Conservation (phyloP, 2,113 vertebrate species). For the Galemys pyrenaicus region DNA sequence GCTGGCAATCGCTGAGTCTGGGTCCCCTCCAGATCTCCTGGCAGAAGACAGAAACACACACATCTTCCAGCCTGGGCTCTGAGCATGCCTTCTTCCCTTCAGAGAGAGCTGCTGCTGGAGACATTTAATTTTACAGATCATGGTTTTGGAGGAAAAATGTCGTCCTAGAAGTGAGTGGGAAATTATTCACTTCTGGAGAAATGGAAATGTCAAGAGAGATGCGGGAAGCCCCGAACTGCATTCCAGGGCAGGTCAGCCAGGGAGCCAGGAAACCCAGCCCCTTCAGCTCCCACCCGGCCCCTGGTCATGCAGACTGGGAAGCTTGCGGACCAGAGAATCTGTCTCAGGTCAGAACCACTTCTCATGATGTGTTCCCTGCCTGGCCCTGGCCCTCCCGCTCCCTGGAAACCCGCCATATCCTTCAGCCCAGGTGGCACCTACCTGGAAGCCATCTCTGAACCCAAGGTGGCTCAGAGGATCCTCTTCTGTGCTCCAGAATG, state of each 20-base stretch:
- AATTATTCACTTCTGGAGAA: slow-evolving; percentile 63
- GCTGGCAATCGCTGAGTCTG: slow-evolving; percentile 55
- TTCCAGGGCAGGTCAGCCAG: background rate
- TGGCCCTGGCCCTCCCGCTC: background rate
- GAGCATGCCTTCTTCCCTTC: slow-evolving; percentile 43
- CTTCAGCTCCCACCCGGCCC: background rate
- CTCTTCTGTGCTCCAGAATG: background rate
- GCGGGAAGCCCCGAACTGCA: background rate
- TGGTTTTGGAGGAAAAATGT: slow-evolving; percentile 59
- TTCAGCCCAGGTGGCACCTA: background rate
- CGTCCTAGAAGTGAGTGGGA: slow-evolving; percentile 47
- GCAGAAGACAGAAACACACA: slow-evolving; percentile 28
- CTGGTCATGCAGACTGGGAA: background rate
- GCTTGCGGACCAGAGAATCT: background rate
- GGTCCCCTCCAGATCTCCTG: slow-evolving; percentile 37
- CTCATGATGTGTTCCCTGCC: background rate
- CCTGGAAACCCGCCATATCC: no score
- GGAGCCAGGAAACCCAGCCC: background rate
- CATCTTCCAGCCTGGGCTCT: slow-evolving; percentile 23
- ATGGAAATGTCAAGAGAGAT: slow-evolving; percentile 54
- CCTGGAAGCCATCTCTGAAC: background rate
- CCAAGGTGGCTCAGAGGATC: background rate
- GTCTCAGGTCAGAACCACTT: background rate
- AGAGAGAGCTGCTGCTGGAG: slow-evolving; percentile 41
- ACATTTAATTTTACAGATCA: slow-evolving; percentile 74